phyloP scores from a whole-genome alignment of 2,888 invertebrate genomes.

The Aporophyla nigra region DNA sequence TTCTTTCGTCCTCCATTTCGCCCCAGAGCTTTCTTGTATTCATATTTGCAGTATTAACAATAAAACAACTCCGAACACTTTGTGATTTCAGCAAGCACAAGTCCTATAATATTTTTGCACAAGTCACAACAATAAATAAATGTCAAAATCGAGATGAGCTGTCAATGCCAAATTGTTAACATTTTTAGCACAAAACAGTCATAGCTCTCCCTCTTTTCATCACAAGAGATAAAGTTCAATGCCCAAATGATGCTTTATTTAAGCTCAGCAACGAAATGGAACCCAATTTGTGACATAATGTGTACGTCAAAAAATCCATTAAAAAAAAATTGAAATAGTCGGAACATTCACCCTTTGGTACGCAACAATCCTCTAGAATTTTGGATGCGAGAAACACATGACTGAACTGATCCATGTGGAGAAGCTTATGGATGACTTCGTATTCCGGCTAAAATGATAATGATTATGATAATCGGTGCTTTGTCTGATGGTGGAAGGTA shows the following conservation, averaged over 20 bases:
- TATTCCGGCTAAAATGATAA: not conserved
- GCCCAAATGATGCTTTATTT: not conserved
- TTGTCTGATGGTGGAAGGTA: not conserved
- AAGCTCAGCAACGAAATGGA: not conserved
- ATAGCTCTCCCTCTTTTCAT: not conserved
- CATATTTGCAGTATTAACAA: conserved; percentile 68
- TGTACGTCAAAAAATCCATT: too few relatives aligned
- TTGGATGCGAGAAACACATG: too few relatives aligned
- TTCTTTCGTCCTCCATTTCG: conserved; percentile 82
- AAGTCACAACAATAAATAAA: not conserved
- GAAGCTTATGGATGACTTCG: not conserved
- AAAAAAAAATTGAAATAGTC: not conserved
- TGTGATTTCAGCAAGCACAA: not conserved
- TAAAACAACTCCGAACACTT: not conserved
- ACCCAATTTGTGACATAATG: not conserved
- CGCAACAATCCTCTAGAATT: not conserved
- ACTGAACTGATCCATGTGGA: not conserved
- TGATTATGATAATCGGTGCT: not conserved
- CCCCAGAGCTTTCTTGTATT: conserved; percentile 83
- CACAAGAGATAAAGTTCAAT: not conserved
- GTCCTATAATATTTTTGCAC: too few relatives aligned
- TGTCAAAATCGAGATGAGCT: not conserved
- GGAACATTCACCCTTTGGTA: not conserved
- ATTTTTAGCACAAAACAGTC: not conserved
- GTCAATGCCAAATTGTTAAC: conserved; percentile 1